Evolutionary conservation across 2,113 vertebrate genomes (phyloP).

Genomic region (Chaenogobius annularis): DNA sequence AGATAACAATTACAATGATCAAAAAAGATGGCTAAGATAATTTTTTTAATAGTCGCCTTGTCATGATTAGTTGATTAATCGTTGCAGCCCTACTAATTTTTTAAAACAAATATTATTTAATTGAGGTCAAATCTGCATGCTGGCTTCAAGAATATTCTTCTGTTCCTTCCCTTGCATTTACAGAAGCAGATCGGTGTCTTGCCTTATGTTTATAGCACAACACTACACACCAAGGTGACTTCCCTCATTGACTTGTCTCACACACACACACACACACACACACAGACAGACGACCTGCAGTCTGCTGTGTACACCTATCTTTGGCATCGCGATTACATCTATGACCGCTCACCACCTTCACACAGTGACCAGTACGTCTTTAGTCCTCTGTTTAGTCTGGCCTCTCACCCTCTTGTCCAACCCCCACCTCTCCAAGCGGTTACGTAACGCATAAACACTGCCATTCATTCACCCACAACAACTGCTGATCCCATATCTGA

Average conservation of each 20-base stretch:
- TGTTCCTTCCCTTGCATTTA: not conserved
- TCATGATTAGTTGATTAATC: too few relatives aligned
- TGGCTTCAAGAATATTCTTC: not conserved
- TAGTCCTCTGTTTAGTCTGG: conserved; percentile 26
- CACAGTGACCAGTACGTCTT: conserved; percentile 4
- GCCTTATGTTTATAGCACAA: conserved; percentile 56
- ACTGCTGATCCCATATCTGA: conserved; percentile 44
- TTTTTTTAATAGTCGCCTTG: too few relatives aligned
- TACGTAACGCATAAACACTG: conserved; percentile 47
- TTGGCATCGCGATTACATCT: conserved; percentile 29
- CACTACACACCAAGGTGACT: conserved; percentile 49
- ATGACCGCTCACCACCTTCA: conserved; percentile 16
- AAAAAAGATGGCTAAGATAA: too few relatives aligned
- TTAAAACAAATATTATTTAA: not conserved
- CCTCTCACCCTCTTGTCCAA: conserved; percentile 24
- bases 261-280: conserved; percentile 24
- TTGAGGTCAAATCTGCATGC: not conserved
- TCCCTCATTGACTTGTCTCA: conserved; percentile 4
- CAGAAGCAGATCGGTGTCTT: not conserved
- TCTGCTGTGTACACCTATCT: conserved; percentile 40
- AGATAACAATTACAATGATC: too few relatives aligned
- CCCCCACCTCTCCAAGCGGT: conserved; percentile 33
- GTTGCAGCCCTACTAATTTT: not conserved
- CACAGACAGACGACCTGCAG: conserved; percentile 30
- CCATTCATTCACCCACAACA: conserved; percentile 30